Conservation (phyloP, 2,888 invertebrate species). For the Notodonta dromedarius region DNA sequence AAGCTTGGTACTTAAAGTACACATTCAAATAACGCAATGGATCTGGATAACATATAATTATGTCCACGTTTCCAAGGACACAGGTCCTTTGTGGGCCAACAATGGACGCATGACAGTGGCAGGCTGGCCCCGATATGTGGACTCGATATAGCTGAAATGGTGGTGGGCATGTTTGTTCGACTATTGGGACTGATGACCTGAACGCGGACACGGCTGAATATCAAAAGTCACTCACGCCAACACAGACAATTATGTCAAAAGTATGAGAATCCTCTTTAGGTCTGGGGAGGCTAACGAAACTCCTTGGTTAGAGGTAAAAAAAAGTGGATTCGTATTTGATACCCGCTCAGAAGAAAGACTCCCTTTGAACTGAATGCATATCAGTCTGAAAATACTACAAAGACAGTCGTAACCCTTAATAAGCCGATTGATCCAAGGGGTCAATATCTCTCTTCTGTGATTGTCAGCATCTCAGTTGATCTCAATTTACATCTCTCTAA, state of each 20-base stretch:
- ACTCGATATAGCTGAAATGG: neutral
- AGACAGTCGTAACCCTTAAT: no score
- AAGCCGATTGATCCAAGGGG: no score
- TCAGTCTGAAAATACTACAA: no score
- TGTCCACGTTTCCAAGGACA: constrained; percentile 29
- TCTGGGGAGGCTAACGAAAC: no score
- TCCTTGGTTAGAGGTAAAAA: no score
- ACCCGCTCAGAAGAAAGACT: no score
- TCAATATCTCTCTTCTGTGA: no score
- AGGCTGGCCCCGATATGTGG: neutral
- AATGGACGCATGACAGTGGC: constrained; percentile 18
- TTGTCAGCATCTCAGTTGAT: neutral
- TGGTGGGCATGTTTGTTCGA: constrained; percentile 26
- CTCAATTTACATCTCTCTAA: neutral
- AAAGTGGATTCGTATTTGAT: no score
- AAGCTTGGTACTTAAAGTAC: neutral
- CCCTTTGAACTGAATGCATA: no score
- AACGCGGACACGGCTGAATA: neutral
- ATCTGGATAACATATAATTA: neutral
- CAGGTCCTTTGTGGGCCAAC: constrained; percentile 30
- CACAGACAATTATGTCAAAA: no score
- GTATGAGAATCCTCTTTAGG: no score
- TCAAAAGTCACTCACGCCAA: no score
- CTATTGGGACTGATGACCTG: neutral
- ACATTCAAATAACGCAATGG: neutral